Base-by-base conservation (phyloP, 2,797 vertebrate genomes). In the Borostomias antarcticus region DNA sequence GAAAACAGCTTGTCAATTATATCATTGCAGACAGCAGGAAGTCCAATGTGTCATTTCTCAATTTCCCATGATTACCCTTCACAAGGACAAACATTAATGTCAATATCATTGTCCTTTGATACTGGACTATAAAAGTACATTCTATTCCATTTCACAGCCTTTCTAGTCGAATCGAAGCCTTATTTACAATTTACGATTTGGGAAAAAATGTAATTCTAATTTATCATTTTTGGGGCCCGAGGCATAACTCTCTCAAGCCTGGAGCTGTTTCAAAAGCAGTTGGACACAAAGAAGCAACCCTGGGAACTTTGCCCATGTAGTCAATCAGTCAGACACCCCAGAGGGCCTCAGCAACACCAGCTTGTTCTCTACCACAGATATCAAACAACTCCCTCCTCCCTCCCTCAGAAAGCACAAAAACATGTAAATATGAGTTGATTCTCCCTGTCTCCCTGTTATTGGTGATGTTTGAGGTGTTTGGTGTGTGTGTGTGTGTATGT, bases 281-380 rank as follows among this genome's bases (percentile, higher is more conserved):
- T 35, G 86, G 89, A 90, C 88, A 93, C 91, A 92, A 93, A 92
- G 91, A 89, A 82, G 81, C 40, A 85, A 91, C 90, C 89, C 90
- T 91, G 89, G 91, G 92, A 92, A 93, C 91, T 91, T 92, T 92
- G 90, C 89, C 89, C 88, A 89, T 90, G 87, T 82, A 92, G 90
- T 92, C 91, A 93, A 93, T 92, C 91, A 92, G 90, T 89, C 83
- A 85, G 91, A 90, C 86, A 85, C 91, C 91, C 91, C 86, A 89
- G 91, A 89, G 90, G 85, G 89, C 83, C 86, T 86, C 77, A 86
- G 89, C 78, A 84, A 79, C 68, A 85, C 82, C 87, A 86, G 87
- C 89, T 90, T 92, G 88, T 89, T 91, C 90, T 90, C 87, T 86
- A 88, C 83, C 81, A 80, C 35, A 64, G 82, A 90, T 90, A 87